Evolutionary conservation across 1,140 invertebrate genomes (phyloP).

Genomic region (Steinernema feltiae): DNA sequence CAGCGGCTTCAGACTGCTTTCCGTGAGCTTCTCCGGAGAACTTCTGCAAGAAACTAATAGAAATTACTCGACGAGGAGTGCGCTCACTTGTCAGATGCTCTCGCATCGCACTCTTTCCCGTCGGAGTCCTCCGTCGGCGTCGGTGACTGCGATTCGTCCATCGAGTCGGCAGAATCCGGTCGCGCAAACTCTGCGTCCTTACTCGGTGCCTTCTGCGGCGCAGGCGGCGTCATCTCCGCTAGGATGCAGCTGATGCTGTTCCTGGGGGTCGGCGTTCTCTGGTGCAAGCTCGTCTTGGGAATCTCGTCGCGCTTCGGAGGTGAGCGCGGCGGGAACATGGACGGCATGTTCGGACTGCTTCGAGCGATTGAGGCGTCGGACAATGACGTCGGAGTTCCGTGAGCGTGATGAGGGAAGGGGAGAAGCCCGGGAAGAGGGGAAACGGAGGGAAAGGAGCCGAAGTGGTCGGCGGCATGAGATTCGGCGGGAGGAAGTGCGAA

Average conservation of each 20-base stretch:
- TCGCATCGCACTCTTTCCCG: slow-evolving; percentile 21
- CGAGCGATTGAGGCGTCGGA: neutral
- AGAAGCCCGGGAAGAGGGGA: neutral
- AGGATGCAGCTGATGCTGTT: slow-evolving; percentile 11
- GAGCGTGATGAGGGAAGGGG: neutral
- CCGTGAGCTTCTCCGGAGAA: too few species aligned
- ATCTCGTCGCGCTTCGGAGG: neutral
- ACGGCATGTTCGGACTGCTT: neutral
- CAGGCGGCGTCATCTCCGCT: slow-evolving; percentile 1
- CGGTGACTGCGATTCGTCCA: neutral
- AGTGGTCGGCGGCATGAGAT: neutral
- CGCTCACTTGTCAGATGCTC: slow-evolving; percentile 6
- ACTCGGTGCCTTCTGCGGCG: neutral
- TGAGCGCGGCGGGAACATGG: neutral
- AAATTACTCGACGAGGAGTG: too few species aligned
- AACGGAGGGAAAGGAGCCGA: neutral
- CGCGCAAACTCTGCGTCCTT: neutral
- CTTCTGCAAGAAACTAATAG: too few species aligned
- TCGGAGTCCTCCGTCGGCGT: slow-evolving; percentile 14
- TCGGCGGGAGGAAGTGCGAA: neutral
- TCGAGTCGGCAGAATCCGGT: neutral
- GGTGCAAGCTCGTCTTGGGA: neutral
- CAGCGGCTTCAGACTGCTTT: neutral
- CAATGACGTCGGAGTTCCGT: neutral
- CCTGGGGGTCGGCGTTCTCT: neutral